Evolutionary conservation across 92 coral and sea anemone genomes (phyloP).

Genomic region (Micromussa lordhowensis): DNA sequence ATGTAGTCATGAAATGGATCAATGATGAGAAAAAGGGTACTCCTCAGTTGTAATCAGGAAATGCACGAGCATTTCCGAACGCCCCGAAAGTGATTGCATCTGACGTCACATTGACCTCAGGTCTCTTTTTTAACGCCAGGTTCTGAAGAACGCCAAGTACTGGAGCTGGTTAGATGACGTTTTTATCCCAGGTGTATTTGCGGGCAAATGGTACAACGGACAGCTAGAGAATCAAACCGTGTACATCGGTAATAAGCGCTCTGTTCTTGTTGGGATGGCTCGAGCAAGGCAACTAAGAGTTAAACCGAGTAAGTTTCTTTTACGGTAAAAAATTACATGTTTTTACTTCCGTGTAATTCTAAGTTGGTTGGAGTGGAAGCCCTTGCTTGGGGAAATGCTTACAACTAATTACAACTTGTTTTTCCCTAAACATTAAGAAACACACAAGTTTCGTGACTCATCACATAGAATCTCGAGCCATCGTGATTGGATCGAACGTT

Average conservation of each 20-base stretch:
- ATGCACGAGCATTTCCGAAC: no score
- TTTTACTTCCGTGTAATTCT: not conserved
- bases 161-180: constrained; percentile 26
- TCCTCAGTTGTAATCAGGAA: no score
- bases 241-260: constrained; percentile 47
- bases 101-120: not conserved
- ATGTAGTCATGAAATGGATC: no score
- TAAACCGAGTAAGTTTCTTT: constrained; percentile 11
- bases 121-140: not conserved
- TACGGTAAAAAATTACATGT: not conserved
- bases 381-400: no score
- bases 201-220: constrained; percentile 61
- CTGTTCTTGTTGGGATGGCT: constrained; percentile 56
- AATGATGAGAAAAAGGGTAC: no score
- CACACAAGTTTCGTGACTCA: no score
- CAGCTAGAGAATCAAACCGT: constrained; percentile 33
- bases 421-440: no score
- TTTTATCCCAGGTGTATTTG: constrained; percentile 50
- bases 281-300: constrained; percentile 54
- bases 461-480: no score
- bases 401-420: no score
- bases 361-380: not conserved
- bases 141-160: not conserved
- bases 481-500: no score
- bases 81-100: not conserved